Conservation (phyloP, 2,888 invertebrate species). For the Trissonchulus latispiculum region DNA sequence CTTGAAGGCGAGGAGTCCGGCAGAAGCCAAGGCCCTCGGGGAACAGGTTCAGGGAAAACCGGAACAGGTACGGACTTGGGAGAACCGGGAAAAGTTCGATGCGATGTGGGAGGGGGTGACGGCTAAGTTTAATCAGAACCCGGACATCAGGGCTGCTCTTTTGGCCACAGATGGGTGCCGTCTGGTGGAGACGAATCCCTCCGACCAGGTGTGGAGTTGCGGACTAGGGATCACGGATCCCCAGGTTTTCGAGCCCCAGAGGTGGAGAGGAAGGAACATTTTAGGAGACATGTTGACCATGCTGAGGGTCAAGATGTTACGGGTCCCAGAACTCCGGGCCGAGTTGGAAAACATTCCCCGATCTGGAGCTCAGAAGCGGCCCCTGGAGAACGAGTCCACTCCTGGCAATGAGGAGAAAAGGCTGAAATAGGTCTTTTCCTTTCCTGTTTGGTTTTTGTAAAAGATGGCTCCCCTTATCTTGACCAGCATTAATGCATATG, state of each 20-base stretch:
- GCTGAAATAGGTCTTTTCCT: too few relatives aligned
- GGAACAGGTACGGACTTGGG: background rate
- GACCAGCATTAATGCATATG: background rate
- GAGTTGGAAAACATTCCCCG: background rate
- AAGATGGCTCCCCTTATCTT: background rate
- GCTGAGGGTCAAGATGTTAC: too few relatives aligned
- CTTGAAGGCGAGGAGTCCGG: background rate
- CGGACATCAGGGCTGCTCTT: background rate
- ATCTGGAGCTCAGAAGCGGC: too few relatives aligned
- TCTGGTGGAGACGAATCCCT: background rate
- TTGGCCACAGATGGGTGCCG: background rate
- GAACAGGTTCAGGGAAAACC: background rate
- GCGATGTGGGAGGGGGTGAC: background rate
- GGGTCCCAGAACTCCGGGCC: too few relatives aligned
- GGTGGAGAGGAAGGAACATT: background rate
- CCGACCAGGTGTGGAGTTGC: background rate
- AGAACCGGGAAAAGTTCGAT: background rate
- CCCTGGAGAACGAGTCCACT: too few relatives aligned
- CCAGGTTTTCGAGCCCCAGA: background rate
- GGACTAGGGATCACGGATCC: background rate
- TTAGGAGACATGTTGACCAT: background rate
- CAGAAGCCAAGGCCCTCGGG: background rate
- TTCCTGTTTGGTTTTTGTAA: background rate
- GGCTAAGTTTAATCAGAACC: background rate
- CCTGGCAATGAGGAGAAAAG: too few relatives aligned